These are phyloP conservation scores for Diceros bicornis DNA, from an alignment of 2,797 vertebrate species.

Conservation along the genomic window DNA sequence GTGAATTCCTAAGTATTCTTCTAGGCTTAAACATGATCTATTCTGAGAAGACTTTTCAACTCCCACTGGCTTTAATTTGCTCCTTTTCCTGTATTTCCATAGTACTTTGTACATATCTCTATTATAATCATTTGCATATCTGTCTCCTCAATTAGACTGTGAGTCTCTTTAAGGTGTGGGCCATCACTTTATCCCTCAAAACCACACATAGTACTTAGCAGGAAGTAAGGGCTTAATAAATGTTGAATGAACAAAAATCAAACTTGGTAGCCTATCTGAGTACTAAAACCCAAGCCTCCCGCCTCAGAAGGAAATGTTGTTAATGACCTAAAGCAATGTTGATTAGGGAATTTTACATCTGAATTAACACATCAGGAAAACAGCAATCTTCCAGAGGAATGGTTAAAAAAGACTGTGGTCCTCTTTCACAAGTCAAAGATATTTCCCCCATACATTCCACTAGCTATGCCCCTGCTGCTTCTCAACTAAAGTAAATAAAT, in stretches of 20 bases:
- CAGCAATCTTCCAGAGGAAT: not conserved
- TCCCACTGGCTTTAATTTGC: not conserved
- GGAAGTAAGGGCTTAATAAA: not conserved
- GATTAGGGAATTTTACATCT: not conserved
- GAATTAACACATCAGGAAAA: not conserved
- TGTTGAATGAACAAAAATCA: slow-evolving; percentile 28
- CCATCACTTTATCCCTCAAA: not conserved
- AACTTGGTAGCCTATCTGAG: not conserved
- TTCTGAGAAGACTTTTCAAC: not conserved
- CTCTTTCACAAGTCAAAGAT: not conserved
- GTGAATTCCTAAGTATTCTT: not conserved
- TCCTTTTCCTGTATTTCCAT: not conserved
- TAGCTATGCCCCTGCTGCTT: not conserved
- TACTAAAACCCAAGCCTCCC: not conserved
- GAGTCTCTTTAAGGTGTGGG: not conserved
- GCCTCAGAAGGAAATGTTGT: not conserved
- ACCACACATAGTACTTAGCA: not conserved
- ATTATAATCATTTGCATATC: not conserved
- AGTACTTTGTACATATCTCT: not conserved
- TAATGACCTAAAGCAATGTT: not conserved
- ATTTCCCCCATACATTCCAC: not conserved
- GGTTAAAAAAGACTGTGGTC: not conserved
- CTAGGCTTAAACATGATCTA: not conserved
- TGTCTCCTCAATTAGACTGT: not conserved
- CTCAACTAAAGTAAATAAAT: not conserved